phyloP scores from a whole-genome alignment of 2,888 invertebrate genomes.

The Linhomoeus sp. region DNA sequence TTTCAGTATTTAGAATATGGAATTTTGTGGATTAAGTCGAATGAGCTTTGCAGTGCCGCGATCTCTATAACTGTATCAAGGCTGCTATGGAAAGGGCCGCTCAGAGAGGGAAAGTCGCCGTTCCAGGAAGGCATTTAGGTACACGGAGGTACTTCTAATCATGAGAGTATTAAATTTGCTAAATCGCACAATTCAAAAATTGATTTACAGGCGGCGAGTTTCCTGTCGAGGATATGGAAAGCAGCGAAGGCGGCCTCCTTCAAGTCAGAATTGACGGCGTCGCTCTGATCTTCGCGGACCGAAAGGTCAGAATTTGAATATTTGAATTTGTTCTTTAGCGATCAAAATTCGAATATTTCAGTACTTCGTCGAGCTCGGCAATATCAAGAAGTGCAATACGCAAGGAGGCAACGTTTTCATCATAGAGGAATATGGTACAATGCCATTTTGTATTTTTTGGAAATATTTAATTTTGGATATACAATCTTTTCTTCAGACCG shows the following conservation, averaged over 20 bases:
- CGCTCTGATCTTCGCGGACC: conserved; percentile 90
- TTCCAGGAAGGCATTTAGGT: conserved; percentile 35
- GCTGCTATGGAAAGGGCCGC: conserved; percentile 82
- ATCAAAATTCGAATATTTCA: too few species aligned
- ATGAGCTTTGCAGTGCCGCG: conserved; percentile 79
- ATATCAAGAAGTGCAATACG: conserved; percentile 98
- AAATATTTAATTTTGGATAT: too few species aligned
- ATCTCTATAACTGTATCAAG: conserved; percentile 92
- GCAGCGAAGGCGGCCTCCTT: conserved; percentile 86
- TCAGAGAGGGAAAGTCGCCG: conserved; percentile 39
- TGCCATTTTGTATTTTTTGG: too few species aligned
- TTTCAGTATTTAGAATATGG: neutral
- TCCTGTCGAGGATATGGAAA: conserved; percentile 88
- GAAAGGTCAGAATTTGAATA: conserved; percentile 52
- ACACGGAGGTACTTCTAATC: too few species aligned
- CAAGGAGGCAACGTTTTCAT: conserved; percentile 97
- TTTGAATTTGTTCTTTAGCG: neutral
- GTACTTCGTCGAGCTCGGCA: conserved; percentile 97
- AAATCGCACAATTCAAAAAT: too few species aligned
- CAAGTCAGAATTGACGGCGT: conserved; percentile 83
- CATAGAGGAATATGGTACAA: conserved; percentile 96
- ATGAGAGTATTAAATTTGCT: too few species aligned
- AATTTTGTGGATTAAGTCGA: neutral
- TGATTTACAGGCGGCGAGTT: conserved; percentile 54
- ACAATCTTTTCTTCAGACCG: conserved; percentile 95